Evolutionary conservation across 2,888 invertebrate genomes (phyloP), one percentile per base, ranked within the genome.

Genomic region (Teleiodes luculella): DNA sequence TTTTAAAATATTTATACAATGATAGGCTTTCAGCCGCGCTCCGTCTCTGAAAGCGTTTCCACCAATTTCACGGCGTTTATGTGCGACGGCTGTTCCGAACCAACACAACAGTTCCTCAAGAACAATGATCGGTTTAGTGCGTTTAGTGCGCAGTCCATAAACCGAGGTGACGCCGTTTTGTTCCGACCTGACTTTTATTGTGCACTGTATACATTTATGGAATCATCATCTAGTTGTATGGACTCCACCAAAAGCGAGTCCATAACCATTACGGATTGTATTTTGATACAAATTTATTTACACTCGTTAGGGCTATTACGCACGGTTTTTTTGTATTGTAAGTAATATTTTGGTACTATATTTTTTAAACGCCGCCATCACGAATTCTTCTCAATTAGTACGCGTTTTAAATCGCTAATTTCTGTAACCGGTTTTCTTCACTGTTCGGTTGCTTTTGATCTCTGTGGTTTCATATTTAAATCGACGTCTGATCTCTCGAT

Each of bases 171-270:
- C 86, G 83, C 72, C 70, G 80, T 82, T 83, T 87, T 86, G 86
- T 86, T 85, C 78, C 70, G 69, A 80, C 69, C 75, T 74, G 74
- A 70, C 69, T 80, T 86, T 89, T 88, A 89, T 87, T 84, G 76
- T 82, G 81, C 78, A 86, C 85, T 79, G 83, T 89, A 88, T 89
- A 88, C 73, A 83, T 89, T 89, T 89, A 88, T 89, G 86, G 88
- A 89, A 86, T 87, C 85, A 87, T 86, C 86, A 87, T 86, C 77
- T 80, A 80, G 77, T 82, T 84, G 84, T 86, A 86, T 87, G 80
- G 86, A 87, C 86, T 86, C 75, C 67, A 78, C 79, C 72, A 77
- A 72, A 76, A 70, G 66, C 62, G 76, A 72, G 86, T 85, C 82
- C 79, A 87, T 86, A 86, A 86, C 82, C 80, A 85, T 86, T 84